Evolutionary conservation across 2,797 vertebrate genomes (phyloP).

Genomic region (Carduelis carduelis): DNA sequence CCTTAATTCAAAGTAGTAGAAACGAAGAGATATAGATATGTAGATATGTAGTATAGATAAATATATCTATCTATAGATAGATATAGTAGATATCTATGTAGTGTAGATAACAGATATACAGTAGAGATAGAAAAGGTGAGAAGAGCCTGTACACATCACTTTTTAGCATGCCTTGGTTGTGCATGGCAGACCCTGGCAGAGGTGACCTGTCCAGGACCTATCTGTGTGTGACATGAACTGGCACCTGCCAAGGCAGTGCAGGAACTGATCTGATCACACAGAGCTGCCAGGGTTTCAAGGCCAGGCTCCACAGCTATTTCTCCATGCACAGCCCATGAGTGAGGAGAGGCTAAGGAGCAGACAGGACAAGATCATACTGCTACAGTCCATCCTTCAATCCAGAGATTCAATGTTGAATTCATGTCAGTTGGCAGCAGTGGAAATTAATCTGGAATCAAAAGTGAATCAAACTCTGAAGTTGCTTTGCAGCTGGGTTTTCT

Average conservation of each 20-base stretch:
- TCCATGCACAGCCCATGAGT: fast-evolving
- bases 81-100: neutral
- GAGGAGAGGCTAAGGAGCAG: neutral
- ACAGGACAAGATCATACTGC: neutral
- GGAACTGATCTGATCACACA: neutral
- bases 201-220: neutral
- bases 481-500: neutral
- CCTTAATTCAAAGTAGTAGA: neutral
- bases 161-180: neutral
- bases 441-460: neutral
- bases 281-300: neutral
- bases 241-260: neutral
- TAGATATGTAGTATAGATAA: neutral
- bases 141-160: neutral
- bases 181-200: neutral
- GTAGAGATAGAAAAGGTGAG: neutral
- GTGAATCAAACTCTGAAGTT: neutral
- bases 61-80: neutral
- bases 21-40: neutral
- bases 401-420: neutral
- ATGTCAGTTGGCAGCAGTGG: neutral
- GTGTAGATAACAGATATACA: neutral
- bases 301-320: neutral
- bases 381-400: neutral
- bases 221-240: fast-evolving